phyloP scores from a whole-genome alignment of 2,113 vertebrate species.

The Corythornis vintsioides region DNA sequence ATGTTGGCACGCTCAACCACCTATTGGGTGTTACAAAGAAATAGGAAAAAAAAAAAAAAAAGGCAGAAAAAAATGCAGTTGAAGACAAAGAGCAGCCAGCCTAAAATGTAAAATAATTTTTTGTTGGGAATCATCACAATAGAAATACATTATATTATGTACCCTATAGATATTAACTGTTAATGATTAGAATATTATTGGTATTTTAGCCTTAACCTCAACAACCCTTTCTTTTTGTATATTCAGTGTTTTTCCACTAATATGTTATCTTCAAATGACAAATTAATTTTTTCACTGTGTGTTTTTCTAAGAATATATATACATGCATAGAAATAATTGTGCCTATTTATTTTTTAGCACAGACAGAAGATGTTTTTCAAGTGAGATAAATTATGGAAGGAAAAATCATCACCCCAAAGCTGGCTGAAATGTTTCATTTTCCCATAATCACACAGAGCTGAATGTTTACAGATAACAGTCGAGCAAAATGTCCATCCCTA shows the following conservation, averaged over 20 bases:
- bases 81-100: not conserved
- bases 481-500: not conserved
- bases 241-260: not conserved
- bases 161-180: not conserved
- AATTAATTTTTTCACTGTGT: not conserved
- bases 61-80: not conserved
- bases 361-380: not conserved
- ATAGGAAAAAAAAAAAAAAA: not conserved
- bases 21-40: not conserved
- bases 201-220: not conserved
- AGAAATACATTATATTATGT: not conserved
- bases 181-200: not conserved
- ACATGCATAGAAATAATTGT: not conserved
- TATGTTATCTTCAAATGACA: not conserved
- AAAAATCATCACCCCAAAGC: not conserved
- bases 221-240: not conserved
- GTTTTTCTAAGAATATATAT: not conserved
- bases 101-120: not conserved
- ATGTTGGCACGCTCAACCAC: fast-evolving
- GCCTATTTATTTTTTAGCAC: not conserved
- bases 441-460: not conserved
- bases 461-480: not conserved
- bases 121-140: not conserved
- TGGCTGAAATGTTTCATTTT: not conserved
- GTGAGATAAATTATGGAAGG: not conserved